Percentiles rank a stretch among this genome's conserved stretches.
Conservation (phyloP, 2,797 vertebrate species). For the Balearica regulorum region DNA sequence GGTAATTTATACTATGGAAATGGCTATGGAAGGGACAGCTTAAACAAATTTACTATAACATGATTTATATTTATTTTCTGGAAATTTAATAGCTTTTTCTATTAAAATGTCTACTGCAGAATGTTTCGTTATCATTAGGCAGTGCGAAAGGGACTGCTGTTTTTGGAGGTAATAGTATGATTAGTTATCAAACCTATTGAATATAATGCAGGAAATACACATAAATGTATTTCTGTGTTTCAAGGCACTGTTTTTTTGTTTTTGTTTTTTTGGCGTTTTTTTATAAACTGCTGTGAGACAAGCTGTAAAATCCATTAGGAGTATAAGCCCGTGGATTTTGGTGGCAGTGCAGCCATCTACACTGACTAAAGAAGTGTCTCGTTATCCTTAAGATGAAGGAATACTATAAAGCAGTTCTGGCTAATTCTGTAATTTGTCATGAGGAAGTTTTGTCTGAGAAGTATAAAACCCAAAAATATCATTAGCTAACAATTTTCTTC, state of each 20-base stretch:
- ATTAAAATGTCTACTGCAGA: neutral
- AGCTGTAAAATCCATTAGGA: neutral
- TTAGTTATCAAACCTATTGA: slow-evolving; percentile 33
- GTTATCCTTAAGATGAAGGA: neutral
- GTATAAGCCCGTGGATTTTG: slow-evolving; percentile 1
- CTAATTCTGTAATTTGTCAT: neutral
- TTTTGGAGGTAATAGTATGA: neutral
- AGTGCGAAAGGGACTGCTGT: neutral
- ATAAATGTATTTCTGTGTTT: neutral
- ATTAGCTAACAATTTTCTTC: neutral
- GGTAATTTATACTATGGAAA: slow-evolving; percentile 13
- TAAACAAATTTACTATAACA: neutral
- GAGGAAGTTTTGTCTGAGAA: neutral
- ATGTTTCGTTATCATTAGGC: neutral
- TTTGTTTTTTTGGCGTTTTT: neutral
- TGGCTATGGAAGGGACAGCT: neutral
- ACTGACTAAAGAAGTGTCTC: neutral
- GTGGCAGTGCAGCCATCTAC: neutral
- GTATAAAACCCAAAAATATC: neutral
- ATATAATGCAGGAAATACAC: neutral
- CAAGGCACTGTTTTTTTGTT: neutral
- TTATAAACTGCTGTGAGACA: neutral
- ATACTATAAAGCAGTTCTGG: neutral
- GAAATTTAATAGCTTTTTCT: neutral
- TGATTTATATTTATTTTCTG: slow-evolving; percentile 30